Conservation (phyloP, 2,113 vertebrate genomes). For the Turdus rufiventris region DNA sequence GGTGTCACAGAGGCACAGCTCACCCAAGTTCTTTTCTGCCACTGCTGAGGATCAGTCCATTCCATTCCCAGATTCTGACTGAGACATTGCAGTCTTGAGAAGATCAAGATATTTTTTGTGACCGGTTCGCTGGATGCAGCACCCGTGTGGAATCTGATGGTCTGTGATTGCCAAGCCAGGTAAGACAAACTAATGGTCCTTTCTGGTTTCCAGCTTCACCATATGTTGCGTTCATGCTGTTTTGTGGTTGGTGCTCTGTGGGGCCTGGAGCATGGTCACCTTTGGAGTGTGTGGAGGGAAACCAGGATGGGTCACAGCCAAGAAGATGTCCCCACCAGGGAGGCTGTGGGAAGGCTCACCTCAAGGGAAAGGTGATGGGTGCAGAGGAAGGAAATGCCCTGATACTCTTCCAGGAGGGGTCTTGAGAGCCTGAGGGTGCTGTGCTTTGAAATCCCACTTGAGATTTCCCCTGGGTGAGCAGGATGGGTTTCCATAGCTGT, state of each 20-base stretch:
- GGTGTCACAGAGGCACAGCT: neutral
- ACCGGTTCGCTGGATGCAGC: rapidly evolving
- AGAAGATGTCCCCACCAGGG: neutral
- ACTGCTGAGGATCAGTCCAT: neutral
- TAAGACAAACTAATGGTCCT: neutral
- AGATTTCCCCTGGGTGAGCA: neutral
- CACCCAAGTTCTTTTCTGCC: neutral
- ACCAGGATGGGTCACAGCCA: neutral
- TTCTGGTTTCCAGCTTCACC: neutral
- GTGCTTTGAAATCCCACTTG: neutral
- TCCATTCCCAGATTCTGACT: neutral
- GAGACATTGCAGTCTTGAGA: neutral
- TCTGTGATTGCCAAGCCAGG: neutral
- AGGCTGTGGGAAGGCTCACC: neutral
- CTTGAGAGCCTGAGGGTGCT: rapidly evolving
- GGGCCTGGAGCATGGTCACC: neutral
- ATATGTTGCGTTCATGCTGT: rapidly evolving
- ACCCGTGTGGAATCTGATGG: neutral
- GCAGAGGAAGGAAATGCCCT: neutral
- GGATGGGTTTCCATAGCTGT: neutral
- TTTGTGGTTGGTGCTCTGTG: neutral
- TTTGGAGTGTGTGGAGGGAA: neutral
- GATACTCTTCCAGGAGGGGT: rapidly evolving
- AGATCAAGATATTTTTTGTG: neutral
- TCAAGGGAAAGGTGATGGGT: rapidly evolving